phyloP scores from a whole-genome alignment of 53 echinoderm and acorn worm genomes.

The Pentamera pediparva region DNA sequence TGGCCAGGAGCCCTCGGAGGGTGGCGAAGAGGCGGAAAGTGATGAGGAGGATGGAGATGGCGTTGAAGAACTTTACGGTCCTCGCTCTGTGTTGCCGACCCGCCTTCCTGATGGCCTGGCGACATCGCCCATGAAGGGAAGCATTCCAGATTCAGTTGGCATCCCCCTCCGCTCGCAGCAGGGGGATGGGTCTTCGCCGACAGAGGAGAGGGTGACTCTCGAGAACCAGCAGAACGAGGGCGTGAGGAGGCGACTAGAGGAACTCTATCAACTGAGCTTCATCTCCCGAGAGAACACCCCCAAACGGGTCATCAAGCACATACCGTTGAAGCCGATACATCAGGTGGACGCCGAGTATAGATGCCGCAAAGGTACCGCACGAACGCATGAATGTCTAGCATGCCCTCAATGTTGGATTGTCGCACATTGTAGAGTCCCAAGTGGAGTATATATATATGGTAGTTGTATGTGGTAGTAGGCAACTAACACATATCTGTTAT shows the following conservation, averaged over 20 bases:
- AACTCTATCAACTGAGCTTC: background rate
- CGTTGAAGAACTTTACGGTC: background rate
- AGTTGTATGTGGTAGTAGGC: too few species aligned
- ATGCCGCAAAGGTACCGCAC: slow-evolving; percentile 72
- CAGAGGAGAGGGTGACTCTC: background rate
- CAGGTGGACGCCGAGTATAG: slow-evolving; percentile 89
- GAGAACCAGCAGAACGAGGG: background rate
- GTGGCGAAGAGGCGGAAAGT: too few species aligned
- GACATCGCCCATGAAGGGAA: background rate
- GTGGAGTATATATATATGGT: background rate
- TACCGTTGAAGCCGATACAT: slow-evolving; percentile 87
- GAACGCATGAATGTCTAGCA: slow-evolving; percentile 11
- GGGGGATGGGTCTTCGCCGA: background rate
- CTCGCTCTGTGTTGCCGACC: background rate
- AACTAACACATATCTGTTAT: too few species aligned
- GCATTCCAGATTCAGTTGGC: background rate
- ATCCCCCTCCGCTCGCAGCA: background rate
- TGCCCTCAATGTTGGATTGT: slow-evolving; percentile 31
- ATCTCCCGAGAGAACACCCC: slow-evolving; percentile 41
- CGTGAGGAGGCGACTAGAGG: background rate
- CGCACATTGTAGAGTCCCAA: background rate
- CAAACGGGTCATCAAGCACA: slow-evolving; percentile 72
- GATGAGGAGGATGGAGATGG: too few species aligned
- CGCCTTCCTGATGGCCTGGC: background rate
- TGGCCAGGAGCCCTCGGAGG: background rate